Conservation (phyloP, 2,888 invertebrate genomes). For the Erebia ligea region DNA sequence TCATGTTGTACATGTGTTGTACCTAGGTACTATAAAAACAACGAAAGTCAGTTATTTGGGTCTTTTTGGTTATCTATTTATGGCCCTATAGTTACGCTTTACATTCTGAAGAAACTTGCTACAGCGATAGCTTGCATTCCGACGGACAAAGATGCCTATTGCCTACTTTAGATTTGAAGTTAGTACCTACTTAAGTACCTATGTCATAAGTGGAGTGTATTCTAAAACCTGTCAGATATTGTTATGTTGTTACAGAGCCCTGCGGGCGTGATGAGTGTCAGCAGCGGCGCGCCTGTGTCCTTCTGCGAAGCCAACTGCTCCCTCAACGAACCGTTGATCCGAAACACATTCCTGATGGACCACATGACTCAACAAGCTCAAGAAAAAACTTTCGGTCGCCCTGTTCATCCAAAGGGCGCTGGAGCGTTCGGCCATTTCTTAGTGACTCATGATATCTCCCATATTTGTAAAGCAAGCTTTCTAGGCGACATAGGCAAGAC, state of each 20-base stretch:
- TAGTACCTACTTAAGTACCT: too few relatives aligned
- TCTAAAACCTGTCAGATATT: neutral
- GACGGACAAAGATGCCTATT: too few relatives aligned
- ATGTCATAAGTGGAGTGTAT: too few relatives aligned
- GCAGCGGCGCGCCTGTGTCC: conserved; percentile 4
- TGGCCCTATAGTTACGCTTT: too few relatives aligned
- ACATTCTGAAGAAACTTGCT: too few relatives aligned
- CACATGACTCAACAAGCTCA: neutral
- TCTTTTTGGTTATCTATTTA: too few relatives aligned
- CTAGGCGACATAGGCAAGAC: conserved; percentile 1
- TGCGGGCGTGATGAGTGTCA: neutral
- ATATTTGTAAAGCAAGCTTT: neutral
- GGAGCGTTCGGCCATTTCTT: conserved; percentile 15
- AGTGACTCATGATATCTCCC: conserved; percentile 11
- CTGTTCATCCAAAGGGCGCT: neutral
- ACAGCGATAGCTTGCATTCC: too few relatives aligned
- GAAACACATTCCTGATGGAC: neutral
- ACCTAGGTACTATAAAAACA: too few relatives aligned
- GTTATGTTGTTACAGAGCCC: conserved; percentile 2
- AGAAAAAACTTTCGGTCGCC: neutral
- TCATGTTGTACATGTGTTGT: too few relatives aligned
- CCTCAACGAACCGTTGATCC: neutral
- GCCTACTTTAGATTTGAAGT: too few relatives aligned
- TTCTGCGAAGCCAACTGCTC: neutral
- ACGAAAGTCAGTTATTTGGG: too few relatives aligned